Percentiles rank a stretch among this genome's conserved stretches.
These are phyloP conservation scores for Entomyzon cyanotis DNA, from an alignment of 2,113 vertebrate genomes.

Conservation along the genomic window DNA sequence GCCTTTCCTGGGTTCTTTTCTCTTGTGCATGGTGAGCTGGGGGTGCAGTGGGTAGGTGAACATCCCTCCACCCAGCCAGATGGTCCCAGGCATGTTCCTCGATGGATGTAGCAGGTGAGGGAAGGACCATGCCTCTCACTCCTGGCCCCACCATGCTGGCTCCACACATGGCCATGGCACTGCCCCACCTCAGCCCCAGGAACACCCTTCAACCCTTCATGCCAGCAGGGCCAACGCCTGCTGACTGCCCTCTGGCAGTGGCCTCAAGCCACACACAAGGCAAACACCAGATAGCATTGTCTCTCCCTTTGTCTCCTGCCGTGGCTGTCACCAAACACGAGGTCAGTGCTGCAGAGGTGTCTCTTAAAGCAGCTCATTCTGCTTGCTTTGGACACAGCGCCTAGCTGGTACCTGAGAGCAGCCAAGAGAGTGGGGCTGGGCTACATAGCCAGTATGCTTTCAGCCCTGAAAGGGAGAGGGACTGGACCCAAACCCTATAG, in stretches of 20 bases:
- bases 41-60: not conserved
- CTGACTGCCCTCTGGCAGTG: not conserved
- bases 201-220: rapidly evolving
- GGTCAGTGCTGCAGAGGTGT: not conserved
- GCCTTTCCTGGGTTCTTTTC: not conserved
- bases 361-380: not conserved
- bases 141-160: not conserved
- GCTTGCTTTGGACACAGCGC: not conserved
- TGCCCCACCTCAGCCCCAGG: not conserved
- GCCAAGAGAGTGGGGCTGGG: rapidly evolving
- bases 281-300: not conserved
- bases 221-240: not conserved
- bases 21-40: rapidly evolving
- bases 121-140: not conserved
- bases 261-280: rapidly evolving
- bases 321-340: rapidly evolving
- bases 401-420: not conserved
- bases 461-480: not conserved
- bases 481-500: not conserved
- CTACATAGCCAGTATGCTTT: rapidly evolving
- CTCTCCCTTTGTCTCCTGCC: not conserved
- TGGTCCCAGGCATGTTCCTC: not conserved
- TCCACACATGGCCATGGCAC: not conserved
- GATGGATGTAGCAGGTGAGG: rapidly evolving
- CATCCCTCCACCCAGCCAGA: not conserved